phyloP scores from a whole-genome alignment of 2,113 vertebrate species.

The Oreotrochilus melanogaster region DNA sequence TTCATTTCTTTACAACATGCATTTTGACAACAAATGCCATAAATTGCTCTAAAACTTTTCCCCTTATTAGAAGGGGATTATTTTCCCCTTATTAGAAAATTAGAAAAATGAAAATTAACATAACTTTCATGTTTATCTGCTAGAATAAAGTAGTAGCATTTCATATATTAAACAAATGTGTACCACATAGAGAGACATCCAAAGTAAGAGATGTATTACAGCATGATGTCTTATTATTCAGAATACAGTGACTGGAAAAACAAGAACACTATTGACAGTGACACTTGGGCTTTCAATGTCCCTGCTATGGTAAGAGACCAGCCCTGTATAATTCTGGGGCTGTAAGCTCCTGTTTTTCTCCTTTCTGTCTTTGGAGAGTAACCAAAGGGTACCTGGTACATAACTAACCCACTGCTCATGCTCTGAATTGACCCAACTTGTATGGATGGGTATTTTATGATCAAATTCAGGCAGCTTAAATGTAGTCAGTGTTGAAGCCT shows the following conservation, averaged over 20 bases:
- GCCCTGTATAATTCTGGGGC: background rate
- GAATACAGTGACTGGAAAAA: background rate
- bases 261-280: accelerated
- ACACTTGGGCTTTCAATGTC: background rate
- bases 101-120: background rate
- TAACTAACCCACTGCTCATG: background rate
- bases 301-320: background rate
- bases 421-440: background rate
- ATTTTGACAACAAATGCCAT: background rate
- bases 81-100: background rate
- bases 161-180: background rate
- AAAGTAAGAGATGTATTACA: background rate
- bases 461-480: background rate
- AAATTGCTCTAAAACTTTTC: background rate
- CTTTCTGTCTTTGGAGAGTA: background rate
- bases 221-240: background rate
- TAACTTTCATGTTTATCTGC: background rate
- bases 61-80: too few relatives aligned
- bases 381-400: background rate
- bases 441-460: background rate
- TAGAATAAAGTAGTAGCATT: background rate
- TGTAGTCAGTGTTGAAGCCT: background rate
- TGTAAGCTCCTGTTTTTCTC: background rate
- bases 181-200: background rate
- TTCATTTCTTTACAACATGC: background rate